Evolutionary conservation across 2,113 vertebrate species (phyloP), one percentile per base, ranked within the genome.

Genomic region (Alosa alosa): DNA sequence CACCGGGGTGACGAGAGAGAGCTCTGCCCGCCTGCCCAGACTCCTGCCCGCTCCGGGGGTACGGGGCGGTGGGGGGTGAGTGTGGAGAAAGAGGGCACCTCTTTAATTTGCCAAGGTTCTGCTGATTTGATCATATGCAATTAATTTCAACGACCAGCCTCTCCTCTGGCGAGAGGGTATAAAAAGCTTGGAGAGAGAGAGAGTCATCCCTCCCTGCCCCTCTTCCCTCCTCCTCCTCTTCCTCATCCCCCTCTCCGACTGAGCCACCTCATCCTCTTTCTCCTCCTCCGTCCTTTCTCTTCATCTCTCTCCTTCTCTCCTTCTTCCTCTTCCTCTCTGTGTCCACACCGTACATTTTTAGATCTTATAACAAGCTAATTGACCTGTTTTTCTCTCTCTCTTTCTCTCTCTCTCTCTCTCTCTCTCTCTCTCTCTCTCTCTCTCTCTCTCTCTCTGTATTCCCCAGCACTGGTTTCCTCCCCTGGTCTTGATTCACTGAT

Each of bases 41-140:
- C 52, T 31, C 64, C 25, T 72, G 64, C 64, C 83, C 84, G 89
- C 85, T 84, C 86, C 82, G 82, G 82, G 91, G 90, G 75, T 17
- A 41, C 25, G n/a, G 25, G 82, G 57, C 44, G 2, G 85, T 44
- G 47, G 82, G 50, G 52, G 84, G 83, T 41, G 87, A 52, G 50
- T 17, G 72, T 88, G 86, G 82, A 84, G 87, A 50, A 87, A 17
- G 78, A 57, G 87, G 90, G 81, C 47, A 47, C 55, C 89, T 93
- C 91, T 92, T 93, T 95, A 92, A 94, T 94, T 93, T 94, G 92
- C 87, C 88, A 89, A 90, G 92, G 90, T 92, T 94, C 90, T 91
- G 91, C 90, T 94, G 93, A 96, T 94, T 94, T 94, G 93, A 94
- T 95, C 94, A 91, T 93, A 92, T 94, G 92, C 93, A 94, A 95